Conservation (phyloP, 2,797 vertebrate species). For the Stomatorhinus walkeri region DNA sequence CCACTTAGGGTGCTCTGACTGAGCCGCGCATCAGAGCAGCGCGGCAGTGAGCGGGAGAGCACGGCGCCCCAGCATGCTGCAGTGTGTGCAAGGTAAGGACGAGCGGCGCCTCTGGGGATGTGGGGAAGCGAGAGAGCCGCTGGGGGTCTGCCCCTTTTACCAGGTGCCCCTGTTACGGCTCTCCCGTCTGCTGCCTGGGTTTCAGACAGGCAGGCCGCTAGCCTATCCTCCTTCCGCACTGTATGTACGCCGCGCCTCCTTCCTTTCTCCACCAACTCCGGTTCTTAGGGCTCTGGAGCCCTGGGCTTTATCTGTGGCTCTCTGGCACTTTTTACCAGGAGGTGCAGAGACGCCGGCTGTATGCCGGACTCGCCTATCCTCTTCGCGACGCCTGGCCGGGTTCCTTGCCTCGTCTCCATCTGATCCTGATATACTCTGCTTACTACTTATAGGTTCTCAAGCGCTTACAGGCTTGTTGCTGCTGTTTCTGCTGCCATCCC, state of each 20-base stretch:
- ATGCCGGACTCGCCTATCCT: not conserved
- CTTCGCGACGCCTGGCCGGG: not conserved
- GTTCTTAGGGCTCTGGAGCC: not conserved
- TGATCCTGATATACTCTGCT: too few species aligned
- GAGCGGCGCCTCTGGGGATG: not conserved
- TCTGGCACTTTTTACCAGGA: not conserved
- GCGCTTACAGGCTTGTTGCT: not conserved
- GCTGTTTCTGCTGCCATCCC: not conserved
- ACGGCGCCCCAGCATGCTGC: conserved; percentile 57
- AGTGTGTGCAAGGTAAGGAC: conserved; percentile 71
- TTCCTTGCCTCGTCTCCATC: not conserved
- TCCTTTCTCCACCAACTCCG: not conserved
- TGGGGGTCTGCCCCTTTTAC: not conserved
- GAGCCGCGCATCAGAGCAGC: conserved; percentile 19
- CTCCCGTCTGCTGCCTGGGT: not conserved
- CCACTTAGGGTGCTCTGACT: conserved; percentile 46
- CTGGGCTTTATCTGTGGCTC: not conserved
- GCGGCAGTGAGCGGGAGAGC: conserved; percentile 25
- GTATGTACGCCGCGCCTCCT: not conserved
- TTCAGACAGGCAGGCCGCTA: not conserved
- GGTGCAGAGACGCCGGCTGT: not conserved
- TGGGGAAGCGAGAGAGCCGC: not conserved
- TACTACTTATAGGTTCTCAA: not conserved
- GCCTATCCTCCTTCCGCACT: not conserved
- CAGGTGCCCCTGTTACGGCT: too few species aligned